Base-by-base conservation (phyloP, 2,888 invertebrate species). In the Cheiracanthium punctorium region DNA sequence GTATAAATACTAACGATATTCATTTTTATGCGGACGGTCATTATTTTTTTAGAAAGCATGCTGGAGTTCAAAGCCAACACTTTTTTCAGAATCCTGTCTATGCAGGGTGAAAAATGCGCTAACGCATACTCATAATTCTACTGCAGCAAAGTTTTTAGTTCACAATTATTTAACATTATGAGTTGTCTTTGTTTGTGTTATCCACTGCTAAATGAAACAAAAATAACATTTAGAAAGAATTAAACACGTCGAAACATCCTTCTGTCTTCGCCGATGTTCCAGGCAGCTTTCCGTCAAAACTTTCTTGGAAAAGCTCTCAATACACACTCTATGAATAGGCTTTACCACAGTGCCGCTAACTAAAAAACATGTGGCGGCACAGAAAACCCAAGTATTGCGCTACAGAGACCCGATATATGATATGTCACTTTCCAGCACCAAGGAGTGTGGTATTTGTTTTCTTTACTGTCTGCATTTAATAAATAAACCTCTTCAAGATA, bases 401-500 rank as follows among this genome's bases (percentile, higher is more conserved):
- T 17, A 29, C 65, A 67, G 32, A 29, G 30, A 14, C 24, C 65
- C 65, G 65, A 67, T 67, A 67, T 32, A 12, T 67, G 65, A 67
- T 67, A 67, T 32, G 65, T 67, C 32, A 30, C n/a, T 67, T 67
- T 67, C 65, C 65, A 30, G n/a, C 65, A 30, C 24, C 65, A 30
- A 67, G 65, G 7, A 29, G 30, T 30, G 65, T 30, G 30, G 65
- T 32, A 32, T 30, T 67, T 67, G 29, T 67, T 67, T 32, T 32
- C 65, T 67, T 67, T 48, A 7, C 43, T 48, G 43, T 29, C 65
- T 32, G 65, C 65, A 67, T 67, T 67, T 67, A 67, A 67, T 67
- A 30, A 67, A 29, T 32, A 32, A 67, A 67, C 14, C 30, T n/a
- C 17, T 67, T 67, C 65, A 32, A 30, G 65, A 29, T 30, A 67